Base-by-base conservation (phyloP, 2,113 vertebrate genomes). In the Corydoras sp. region DNA sequence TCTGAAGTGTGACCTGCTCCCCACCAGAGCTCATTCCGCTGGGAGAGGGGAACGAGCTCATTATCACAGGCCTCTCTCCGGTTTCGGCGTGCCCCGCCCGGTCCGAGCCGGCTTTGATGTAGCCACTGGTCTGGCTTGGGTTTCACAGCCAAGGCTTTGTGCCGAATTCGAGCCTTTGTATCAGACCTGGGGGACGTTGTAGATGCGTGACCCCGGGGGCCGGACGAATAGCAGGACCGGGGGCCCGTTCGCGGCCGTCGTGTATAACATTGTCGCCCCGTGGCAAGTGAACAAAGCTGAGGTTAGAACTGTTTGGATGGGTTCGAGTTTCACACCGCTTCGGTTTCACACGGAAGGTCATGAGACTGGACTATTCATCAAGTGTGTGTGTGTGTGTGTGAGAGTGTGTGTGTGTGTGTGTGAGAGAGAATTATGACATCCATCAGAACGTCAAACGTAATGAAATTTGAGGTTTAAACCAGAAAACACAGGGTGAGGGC, bases 251-350 rank as follows among this genome's bases (percentile, higher is more conserved):
- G 65, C 18, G 68, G 56, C 75, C 65, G 73, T 58, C 76, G 32
- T 81, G 72, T 68, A 29, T 71, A 77, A 61, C 66, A 65, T 49
- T 3, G 7, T 14, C 68, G 65, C 77, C 63, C 74, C 73, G 56
- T 82, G 76, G 60, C 56, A 69, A 69, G 74, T 75, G 74, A 69
- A 75, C 69, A 78, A 78, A 78, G 73, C 31, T 58, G 24, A 71
- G 62, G 73, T 69, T 78, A 63, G 67, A 69, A 72, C 55, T 63
- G 24, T 79, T 58, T 62, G 14, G 62, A 69, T 56, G 32, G 56
- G 61, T 14, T 79, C 32, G 11, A 53, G 31, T 79, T 79, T 69
- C 77, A 75, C 13, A 60, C 56, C 69, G 64, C 69, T 72, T 78
- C 54, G 35, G 61, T 79, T 75, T 79, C 58, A 62, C 66, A 69